Base-by-base conservation (phyloP, 1,140 invertebrate species). In the Plectrocnemia conspersa region DNA sequence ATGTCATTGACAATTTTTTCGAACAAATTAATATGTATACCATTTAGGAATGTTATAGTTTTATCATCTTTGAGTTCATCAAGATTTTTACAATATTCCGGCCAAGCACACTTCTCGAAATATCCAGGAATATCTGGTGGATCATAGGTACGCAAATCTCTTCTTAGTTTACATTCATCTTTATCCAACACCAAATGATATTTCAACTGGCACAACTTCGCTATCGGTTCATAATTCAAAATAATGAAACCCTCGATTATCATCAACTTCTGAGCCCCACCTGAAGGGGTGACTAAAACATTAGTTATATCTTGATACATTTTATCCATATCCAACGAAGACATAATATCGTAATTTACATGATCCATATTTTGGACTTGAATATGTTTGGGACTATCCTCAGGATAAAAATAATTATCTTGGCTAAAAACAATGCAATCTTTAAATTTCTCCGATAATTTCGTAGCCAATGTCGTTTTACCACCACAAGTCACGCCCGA, bases 401-500 rank as follows among this genome's bases (percentile, higher is more conserved):
- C 70, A 0, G 79, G 77, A 40, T 82, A 77, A 67, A 89, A 93
- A 68, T 90, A 93, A 62, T 81, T 68, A 68, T 93, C 90, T 69
- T 91, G 89, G 58, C 80, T 76, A 10, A 91, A 73, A 0, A 85
- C 36, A 27, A 79, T 67, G 0, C 79, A 76, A 24, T 80, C 75
- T 2, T 76, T 70, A 5, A 83, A 66, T 1, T 58, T 58, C 33
- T 81, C 66, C 2, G 74, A 67, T 6, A 89, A 58, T 57, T 73
- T 71, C 18, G 74, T 76, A 0, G 85, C 77, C 13, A 90, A 59
- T 0, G 85, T 85, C 1, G 87, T 87, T 74, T 93, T 93, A 27
- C 89, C 89, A 40, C 86, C 84, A 60, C 84, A 86, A 0, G 88
- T 90, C 2, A 83, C 81, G 1, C 89, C 88, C 9, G 84, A 82